phyloP scores from a whole-genome alignment of 2,113 vertebrate species.

The Mystacornis crossleyi region DNA sequence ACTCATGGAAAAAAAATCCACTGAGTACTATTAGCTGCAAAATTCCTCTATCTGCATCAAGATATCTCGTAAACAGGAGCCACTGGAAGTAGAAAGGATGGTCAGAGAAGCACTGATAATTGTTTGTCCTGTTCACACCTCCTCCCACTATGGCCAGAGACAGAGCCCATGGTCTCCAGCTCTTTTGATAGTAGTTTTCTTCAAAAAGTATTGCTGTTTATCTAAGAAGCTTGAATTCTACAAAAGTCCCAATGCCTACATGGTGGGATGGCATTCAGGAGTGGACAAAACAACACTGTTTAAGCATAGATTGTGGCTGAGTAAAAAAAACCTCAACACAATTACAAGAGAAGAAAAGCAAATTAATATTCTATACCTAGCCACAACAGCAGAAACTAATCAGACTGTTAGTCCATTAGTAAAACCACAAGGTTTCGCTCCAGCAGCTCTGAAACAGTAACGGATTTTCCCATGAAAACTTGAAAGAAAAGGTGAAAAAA shows the following conservation, averaged over 20 bases:
- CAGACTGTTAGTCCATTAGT: background rate
- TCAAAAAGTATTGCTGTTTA: background rate
- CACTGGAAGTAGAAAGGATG: background rate
- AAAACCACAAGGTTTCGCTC: slow-evolving; percentile 35
- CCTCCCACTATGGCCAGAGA: background rate
- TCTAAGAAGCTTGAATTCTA: background rate
- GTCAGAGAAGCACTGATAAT: background rate
- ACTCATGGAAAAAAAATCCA: background rate
- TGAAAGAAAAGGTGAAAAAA: slow-evolving; percentile 67
- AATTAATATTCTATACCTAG: background rate
- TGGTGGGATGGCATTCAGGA: background rate
- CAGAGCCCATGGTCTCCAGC: background rate
- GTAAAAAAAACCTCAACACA: background rate
- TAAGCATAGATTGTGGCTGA: background rate
- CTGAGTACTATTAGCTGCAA: background rate
- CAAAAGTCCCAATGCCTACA: background rate
- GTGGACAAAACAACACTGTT: background rate
- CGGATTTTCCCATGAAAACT: slow-evolving; percentile 50
- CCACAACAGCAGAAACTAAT: background rate
- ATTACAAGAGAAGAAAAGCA: background rate
- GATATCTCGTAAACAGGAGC: background rate
- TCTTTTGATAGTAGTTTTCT: background rate
- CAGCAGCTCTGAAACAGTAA: slow-evolving; percentile 34
- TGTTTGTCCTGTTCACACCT: background rate
- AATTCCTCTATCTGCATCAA: background rate